Conservation (phyloP, 2,888 invertebrate genomes). For the Malthinus flaveolus region DNA sequence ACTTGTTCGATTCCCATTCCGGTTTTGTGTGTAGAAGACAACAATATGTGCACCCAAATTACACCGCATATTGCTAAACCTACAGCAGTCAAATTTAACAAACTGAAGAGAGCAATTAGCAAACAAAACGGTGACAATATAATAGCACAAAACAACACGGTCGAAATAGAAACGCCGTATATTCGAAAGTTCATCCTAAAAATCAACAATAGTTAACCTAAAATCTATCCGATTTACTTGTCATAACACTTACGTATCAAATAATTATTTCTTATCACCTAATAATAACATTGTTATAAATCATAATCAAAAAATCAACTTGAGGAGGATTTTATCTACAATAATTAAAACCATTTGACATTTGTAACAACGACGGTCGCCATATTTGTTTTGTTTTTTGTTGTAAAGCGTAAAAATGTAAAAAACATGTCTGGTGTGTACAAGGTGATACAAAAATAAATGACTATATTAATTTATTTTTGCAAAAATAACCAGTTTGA, state of each 20-base stretch:
- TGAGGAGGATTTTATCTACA: neutral
- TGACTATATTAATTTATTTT: no score
- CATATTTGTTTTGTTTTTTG: neutral
- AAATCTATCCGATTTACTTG: neutral
- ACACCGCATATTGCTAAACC: constrained; percentile 54
- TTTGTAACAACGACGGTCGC: neutral
- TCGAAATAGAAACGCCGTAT: constrained; percentile 32
- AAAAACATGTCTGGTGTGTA: no score
- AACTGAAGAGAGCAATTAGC: constrained; percentile 37
- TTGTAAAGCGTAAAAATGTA: neutral
- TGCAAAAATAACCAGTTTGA: no score
- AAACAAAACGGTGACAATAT: constrained; percentile 42
- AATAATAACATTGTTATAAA: constrained; percentile 1
- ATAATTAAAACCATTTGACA: constrained; percentile 2
- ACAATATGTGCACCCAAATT: constrained; percentile 65
- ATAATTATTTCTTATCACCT: constrained; percentile 1
- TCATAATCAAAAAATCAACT: constrained; percentile 1
- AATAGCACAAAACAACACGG: constrained; percentile 34
- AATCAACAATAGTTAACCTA: neutral
- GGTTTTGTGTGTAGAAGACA: constrained; percentile 68
- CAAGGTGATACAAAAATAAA: no score
- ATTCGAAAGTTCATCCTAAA: constrained; percentile 35
- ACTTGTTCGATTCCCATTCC: constrained; percentile 63
- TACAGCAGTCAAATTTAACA: constrained; percentile 41
- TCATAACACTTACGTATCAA: constrained; percentile 1